A percentile compares a stretch with the other conserved stretches of the same genome.
Conservation (phyloP, 2,888 invertebrate genomes). For the Conus canariensis region DNA sequence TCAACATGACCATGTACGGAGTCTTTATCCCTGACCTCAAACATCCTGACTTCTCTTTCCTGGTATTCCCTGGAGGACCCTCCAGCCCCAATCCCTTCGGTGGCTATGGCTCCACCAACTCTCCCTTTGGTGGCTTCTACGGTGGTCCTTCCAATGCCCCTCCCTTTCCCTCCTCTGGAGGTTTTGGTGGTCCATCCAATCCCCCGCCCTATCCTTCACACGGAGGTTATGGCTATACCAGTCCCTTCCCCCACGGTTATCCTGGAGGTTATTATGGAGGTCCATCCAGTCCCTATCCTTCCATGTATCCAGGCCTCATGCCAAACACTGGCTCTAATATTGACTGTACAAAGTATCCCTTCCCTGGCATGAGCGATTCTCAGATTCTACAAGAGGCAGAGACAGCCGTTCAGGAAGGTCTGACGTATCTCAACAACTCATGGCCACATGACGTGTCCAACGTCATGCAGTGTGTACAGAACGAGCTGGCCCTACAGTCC, state of each 20-base stretch:
- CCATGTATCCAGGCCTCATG: neutral
- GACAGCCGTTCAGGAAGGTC: neutral
- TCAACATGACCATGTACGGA: slow-evolving; percentile 11
- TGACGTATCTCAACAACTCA: slow-evolving; percentile 4
- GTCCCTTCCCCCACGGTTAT: neutral
- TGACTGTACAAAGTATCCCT: neutral
- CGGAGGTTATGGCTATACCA: neutral
- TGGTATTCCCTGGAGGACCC: slow-evolving; percentile 15
- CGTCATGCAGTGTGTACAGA: slow-evolving; percentile 12
- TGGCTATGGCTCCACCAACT: neutral
- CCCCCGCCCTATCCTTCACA: neutral
- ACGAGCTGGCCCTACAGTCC: neutral
- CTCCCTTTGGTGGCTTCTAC: neutral
- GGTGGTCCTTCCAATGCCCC: neutral
- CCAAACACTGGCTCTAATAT: neutral
- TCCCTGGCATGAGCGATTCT: neutral
- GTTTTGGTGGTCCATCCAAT: neutral
- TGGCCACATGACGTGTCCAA: neutral
- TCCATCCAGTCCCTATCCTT: slow-evolving; percentile 8
- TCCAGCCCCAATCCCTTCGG: slow-evolving; percentile 6
- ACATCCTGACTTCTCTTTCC: slow-evolving; percentile 7
- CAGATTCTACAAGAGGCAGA: slow-evolving; percentile 18
- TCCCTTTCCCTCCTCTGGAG: neutral
- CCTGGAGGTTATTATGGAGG: neutral
- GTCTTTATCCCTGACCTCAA: slow-evolving; percentile 6